phyloP scores from a whole-genome alignment of 2,113 vertebrate genomes.

The Potamarius usumacintae region DNA sequence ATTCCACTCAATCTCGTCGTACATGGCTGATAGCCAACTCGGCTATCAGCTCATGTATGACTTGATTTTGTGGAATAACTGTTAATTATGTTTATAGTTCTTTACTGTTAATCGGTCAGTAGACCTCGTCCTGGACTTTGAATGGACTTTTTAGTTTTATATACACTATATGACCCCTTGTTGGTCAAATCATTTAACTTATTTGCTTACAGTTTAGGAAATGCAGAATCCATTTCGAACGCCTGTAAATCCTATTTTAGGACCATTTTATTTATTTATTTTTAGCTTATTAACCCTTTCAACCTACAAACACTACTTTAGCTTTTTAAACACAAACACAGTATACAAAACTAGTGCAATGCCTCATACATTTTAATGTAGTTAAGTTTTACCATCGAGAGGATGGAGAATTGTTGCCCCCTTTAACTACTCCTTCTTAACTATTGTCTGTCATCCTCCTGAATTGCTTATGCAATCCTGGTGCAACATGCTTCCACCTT shows the following conservation, averaged over 20 bases:
- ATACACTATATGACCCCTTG: neutral
- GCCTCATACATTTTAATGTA: neutral
- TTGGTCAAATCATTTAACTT: neutral
- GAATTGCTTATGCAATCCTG: conserved; percentile 68
- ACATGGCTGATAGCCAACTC: no score
- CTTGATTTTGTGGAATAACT: no score
- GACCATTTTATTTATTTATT: neutral
- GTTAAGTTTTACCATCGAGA: conserved; percentile 12
- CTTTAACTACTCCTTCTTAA: conserved; percentile 34
- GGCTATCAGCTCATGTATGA: no score
- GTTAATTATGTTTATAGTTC: no score
- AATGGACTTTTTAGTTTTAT: neutral
- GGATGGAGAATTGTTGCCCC: neutral
- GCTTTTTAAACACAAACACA: neutral
- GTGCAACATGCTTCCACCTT: conserved; percentile 61
- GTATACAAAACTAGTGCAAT: neutral
- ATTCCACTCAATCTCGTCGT: no score
- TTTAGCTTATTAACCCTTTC: neutral
- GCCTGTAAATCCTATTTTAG: neutral
- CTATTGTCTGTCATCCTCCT: conserved; percentile 43
- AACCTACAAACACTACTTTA: no score
- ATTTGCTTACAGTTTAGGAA: neutral
- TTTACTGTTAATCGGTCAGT: neutral
- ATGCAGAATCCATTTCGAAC: neutral
- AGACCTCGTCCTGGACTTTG: conserved; percentile 17